Evolutionary conservation across 2,113 vertebrate species (phyloP).

Genomic region (Verasper variegatus): DNA sequence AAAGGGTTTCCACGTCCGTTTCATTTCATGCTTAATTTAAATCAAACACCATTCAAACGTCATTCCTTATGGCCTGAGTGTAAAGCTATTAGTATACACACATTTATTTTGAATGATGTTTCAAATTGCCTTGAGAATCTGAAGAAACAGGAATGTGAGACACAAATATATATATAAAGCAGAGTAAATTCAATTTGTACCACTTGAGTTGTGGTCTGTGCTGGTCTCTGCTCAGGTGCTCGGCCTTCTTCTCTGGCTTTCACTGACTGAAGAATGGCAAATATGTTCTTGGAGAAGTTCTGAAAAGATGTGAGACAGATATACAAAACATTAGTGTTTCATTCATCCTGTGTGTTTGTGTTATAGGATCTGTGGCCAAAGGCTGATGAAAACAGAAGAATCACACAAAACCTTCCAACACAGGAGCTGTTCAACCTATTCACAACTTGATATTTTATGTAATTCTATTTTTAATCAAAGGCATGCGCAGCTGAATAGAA

Average conservation of each 20-base stretch:
- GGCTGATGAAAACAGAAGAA: background rate
- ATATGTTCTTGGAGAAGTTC: constrained; percentile 99
- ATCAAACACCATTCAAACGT: too few relatives aligned
- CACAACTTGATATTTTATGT: too few relatives aligned
- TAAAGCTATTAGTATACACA: background rate
- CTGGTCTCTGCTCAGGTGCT: constrained; percentile 94
- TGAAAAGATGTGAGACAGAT: constrained; percentile 71
- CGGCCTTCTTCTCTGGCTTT: constrained; percentile 98
- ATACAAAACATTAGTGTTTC: background rate
- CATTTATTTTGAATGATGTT: too few relatives aligned
- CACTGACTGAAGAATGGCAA: constrained; percentile 98
- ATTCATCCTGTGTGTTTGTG: background rate
- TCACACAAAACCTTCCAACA: background rate
- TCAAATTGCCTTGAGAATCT: too few relatives aligned
- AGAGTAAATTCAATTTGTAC: constrained; percentile 76
- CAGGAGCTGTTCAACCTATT: background rate
- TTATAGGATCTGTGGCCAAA: background rate
- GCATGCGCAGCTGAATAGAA: background rate
- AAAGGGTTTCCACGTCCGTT: background rate
- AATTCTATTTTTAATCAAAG: background rate
- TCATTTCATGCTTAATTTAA: constrained; percentile 43
- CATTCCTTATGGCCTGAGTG: too few relatives aligned
- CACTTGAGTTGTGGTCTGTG: constrained; percentile 91
- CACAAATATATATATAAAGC: background rate
- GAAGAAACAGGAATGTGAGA: background rate